Evolutionary conservation across 1,140 invertebrate genomes (phyloP).

Genomic region (Chironomus striatipennis): DNA sequence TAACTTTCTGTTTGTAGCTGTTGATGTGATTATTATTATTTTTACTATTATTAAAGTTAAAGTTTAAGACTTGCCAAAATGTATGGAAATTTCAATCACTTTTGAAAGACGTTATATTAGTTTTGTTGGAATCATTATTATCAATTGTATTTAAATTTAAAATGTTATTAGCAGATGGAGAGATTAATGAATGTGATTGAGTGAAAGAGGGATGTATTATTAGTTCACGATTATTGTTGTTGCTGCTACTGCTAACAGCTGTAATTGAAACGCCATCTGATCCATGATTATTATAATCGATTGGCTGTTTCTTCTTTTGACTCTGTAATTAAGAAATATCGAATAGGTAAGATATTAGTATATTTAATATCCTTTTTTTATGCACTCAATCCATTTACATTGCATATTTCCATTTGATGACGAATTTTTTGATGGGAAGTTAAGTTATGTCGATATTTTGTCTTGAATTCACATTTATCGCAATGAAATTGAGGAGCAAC

Average conservation of each 20-base stretch:
- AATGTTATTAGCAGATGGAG: background rate
- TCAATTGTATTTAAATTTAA: background rate
- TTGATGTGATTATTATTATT: too few relatives aligned
- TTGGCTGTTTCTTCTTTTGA: constrained; percentile 1
- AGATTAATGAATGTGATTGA: background rate
- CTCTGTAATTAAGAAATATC: background rate
- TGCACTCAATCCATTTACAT: background rate
- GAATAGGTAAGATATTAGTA: background rate
- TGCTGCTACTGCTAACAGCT: background rate
- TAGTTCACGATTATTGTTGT: background rate
- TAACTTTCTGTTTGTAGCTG: too few relatives aligned
- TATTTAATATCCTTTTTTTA: background rate
- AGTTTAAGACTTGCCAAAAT: background rate
- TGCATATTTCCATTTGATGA: constrained; percentile 11
- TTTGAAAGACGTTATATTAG: background rate
- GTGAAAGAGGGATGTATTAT: background rate
- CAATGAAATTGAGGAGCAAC: constrained; percentile 46
- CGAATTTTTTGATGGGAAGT: constrained; percentile 12
- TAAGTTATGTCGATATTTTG: constrained; percentile 43
- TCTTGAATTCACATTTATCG: constrained; percentile 41
- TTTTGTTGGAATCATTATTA: background rate
- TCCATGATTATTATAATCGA: background rate
- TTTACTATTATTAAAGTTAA: too few relatives aligned
- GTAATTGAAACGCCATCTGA: background rate
- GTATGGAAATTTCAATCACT: background rate